Base-by-base conservation (phyloP, 2,888 invertebrate genomes). In the Morinoia aosen region DNA sequence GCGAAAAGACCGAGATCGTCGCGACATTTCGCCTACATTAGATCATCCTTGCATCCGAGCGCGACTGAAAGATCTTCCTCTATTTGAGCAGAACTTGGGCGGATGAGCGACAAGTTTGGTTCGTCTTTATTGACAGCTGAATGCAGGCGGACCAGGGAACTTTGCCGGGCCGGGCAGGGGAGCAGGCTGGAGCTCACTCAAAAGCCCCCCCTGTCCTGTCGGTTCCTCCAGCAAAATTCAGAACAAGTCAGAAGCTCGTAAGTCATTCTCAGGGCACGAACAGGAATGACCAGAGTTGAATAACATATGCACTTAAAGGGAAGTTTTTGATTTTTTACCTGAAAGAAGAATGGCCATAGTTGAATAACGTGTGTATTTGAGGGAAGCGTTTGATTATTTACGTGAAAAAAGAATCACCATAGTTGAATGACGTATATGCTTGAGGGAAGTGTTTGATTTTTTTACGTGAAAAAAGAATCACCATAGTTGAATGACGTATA, bases 111-210 rank as follows among this genome's bases (percentile, higher is more conserved):
- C 76, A 76, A 76, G 76, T 76, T 76, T 76, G 33, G 76, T 76
- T 76, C 76, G 76, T 76, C 76, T 76, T 76, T 76, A 76, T 76
- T 76, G 76, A 76, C 76, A 76, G 76, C 76, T 76, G 25, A 76
- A 76, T 76, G 76, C 19, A 76, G 25, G 33, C 19, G 76, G 76
- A 76, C 7, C 76, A 76, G 76, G 25, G 25, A 76, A 76, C 76
- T 19, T 33, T 8, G 76, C 76, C 25, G 76, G 33, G 33, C 76
- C 76, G 33, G 25, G 33, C 76, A 33, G 76, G 25, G 76, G 10
- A 33, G 61, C 3, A 61, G 14, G 76, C 25, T 76, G 76, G 19
- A 16, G 76, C 76, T 76, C 25, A 33, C 76, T 33, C 33, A 76
- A 76, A 76, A 3, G 76, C 16, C 25, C 2, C 10, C 76, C 76